A percentile compares a stretch with the other conserved stretches of the same genome.
phyloP scores from a whole-genome alignment of 2,797 vertebrate species.

The Carcharodon carcharias region DNA sequence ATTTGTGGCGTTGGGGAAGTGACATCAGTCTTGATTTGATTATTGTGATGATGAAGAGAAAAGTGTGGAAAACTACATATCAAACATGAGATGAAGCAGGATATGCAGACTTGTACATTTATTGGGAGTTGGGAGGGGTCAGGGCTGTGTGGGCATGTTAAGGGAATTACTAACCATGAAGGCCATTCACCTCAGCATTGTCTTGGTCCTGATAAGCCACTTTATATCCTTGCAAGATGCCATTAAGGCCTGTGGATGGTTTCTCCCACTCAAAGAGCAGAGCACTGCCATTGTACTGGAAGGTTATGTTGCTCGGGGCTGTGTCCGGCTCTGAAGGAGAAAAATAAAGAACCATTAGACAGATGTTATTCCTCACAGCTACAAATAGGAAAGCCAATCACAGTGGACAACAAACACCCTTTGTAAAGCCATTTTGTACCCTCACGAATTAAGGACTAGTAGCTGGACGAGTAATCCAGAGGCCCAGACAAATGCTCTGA shows the following conservation, averaged over 20 bases:
- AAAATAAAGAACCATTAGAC: neutral
- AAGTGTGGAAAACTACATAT: neutral
- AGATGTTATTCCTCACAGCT: neutral
- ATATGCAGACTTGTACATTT: neutral
- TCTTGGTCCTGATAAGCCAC: conserved; percentile 68
- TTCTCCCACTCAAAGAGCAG: conserved; percentile 65
- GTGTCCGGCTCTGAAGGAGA: conserved; percentile 64
- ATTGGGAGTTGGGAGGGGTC: too few species aligned
- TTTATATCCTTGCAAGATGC: conserved; percentile 68
- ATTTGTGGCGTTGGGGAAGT: neutral
- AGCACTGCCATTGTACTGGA: conserved; percentile 62
- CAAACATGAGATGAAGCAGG: neutral
- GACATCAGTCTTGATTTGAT: neutral
- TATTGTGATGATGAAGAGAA: too few species aligned
- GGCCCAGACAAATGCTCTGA: too few species aligned
- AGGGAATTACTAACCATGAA: neutral
- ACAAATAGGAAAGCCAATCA: neutral
- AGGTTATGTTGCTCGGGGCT: conserved; percentile 66
- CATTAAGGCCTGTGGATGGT: conserved; percentile 66
- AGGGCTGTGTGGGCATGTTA: neutral
- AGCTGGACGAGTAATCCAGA: too few species aligned
- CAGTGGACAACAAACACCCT: neutral
- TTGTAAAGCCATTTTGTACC: neutral
- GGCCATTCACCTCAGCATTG: conserved; percentile 58
- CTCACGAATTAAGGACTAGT: neutral